Base-by-base conservation (phyloP, 2,888 invertebrate species). In the Drosophila koepferae region DNA sequence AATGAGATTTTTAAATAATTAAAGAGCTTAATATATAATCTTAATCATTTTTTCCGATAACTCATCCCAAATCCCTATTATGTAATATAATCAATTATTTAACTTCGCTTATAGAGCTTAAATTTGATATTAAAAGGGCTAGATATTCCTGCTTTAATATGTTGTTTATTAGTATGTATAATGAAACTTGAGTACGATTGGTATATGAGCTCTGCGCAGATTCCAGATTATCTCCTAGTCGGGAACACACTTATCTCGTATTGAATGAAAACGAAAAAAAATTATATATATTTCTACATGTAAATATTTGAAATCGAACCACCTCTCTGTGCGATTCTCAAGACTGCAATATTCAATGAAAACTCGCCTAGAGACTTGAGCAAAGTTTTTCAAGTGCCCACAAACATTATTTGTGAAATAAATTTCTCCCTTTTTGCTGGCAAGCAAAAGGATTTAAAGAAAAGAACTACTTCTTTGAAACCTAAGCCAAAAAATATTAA, bases 241-340 rank as follows among this genome's bases (percentile, higher is more conserved):
- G 9, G n/a, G 9, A 34, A 38, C 4, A 16, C n/a, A 8, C n/a
- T 40, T n/a, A 16, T 5, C 40, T 38, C 3, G 38, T 4, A 38
- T 38, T 1, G 5, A 38, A 14, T 16, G 7, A 4, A 40, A 40
- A 16, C 7, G 40, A 40, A 16, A 16, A 40, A 38, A 16, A 16
- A 6, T 6, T 34, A 9, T 34, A 43, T 8, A 18, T 8, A 43
- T 28, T 6, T 28, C 3, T 28, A 28, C 5, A 28, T 28, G 5
- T 28, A 28, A 2, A 28, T 28, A 28, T 44, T 14, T 20, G 1
- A 1, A 5, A 12, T 38, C 38, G 14, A 28, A 5, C 4, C 10
- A 2, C 48, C 16, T n/a, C n/a, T 48, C 48, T 28, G 9, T 48
- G 48, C 48, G 28, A 48, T 48, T 28, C 48, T 48, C 48, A 48